Evolutionary conservation across 2,113 vertebrate genomes (phyloP), one percentile per base, ranked within the genome.

Genomic region (Eurystomus gularis): DNA sequence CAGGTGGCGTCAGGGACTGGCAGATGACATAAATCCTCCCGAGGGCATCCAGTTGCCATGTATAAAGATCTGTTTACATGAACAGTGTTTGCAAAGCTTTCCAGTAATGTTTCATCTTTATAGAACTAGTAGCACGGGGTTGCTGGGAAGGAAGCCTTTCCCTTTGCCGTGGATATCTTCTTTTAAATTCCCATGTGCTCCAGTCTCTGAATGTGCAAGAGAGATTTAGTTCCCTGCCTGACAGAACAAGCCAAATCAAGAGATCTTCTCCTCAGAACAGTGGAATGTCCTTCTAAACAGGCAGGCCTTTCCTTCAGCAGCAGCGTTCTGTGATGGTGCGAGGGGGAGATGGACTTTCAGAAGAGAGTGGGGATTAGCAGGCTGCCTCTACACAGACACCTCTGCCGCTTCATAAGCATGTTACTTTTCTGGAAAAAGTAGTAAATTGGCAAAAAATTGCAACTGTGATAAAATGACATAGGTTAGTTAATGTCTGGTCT

Each of bases 51-150:
- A 3, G 42, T 18, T 2, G 1, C 24, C 83, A 21, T n/a, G 62
- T 82, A 81, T 93, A 95, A 52, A 31, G 81, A 88, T 83, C 82
- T 94, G 86, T 94, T 96, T 96, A 91, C 77, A 39, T 17, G 48
- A 82, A 48, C 86, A 86, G 72, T 82, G 82, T 96, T 97, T 97
- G 68, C 81, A 82, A 84, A 91, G 44, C 54, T 94, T 65, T 96
- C 81, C 80, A 57, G 85, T 69, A 91, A 87, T 6, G 6, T 49
- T 84, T 73, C n/a, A 7, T n/a, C 88, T 85, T 69, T 73, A 82
- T 60, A 49, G 54, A 86, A 86, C 11, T 17, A 42, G 66, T 26
- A 68, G 82, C n/a, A 40, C 11, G 20, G 46, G 31, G 46, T 7
- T 37, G 49, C 55, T 31, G 31, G 23, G 71, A 46, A 40, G n/a